Evolutionary conservation across 2,113 vertebrate species (phyloP).

Genomic region (Calyptommatus sinebrachiatus): DNA sequence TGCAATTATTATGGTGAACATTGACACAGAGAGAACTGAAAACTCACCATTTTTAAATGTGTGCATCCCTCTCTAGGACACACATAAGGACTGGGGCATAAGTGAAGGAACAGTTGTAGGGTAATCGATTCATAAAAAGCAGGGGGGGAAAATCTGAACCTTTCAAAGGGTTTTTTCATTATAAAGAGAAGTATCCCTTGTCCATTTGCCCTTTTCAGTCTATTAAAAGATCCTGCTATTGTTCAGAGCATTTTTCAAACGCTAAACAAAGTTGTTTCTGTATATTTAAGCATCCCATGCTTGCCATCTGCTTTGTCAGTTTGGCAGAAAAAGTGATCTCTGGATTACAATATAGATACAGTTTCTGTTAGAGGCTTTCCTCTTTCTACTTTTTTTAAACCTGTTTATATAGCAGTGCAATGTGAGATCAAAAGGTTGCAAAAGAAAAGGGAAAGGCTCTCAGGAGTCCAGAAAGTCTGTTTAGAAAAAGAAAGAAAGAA

Average conservation of each 20-base stretch:
- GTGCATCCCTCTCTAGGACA: rapidly evolving
- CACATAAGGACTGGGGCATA: background rate
- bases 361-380: slow-evolving; percentile 24
- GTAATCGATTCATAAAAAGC: background rate
- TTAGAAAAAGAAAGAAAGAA: slow-evolving; percentile 35
- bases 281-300: slow-evolving; percentile 7
- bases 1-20: background rate
- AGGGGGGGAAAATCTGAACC: too few relatives aligned
- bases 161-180: too few relatives aligned
- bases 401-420: slow-evolving; percentile 57
- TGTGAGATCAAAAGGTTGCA: slow-evolving; percentile 52
- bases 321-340: background rate
- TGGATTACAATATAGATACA: background rate
- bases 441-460: slow-evolving; percentile 38
- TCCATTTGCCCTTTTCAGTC: slow-evolving; percentile 8
- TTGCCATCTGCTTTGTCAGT: slow-evolving; percentile 23
- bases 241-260: background rate
- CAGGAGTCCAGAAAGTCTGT: slow-evolving; percentile 50
- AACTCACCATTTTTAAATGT: background rate
- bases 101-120: background rate
- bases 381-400: slow-evolving; percentile 31
- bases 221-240: slow-evolving; percentile 24
- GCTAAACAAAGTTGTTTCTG: background rate
- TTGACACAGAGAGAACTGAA: background rate
- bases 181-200: background rate